Base-by-base conservation (phyloP, 2,797 vertebrate species). In the Xiphophorus birchmanni region DNA sequence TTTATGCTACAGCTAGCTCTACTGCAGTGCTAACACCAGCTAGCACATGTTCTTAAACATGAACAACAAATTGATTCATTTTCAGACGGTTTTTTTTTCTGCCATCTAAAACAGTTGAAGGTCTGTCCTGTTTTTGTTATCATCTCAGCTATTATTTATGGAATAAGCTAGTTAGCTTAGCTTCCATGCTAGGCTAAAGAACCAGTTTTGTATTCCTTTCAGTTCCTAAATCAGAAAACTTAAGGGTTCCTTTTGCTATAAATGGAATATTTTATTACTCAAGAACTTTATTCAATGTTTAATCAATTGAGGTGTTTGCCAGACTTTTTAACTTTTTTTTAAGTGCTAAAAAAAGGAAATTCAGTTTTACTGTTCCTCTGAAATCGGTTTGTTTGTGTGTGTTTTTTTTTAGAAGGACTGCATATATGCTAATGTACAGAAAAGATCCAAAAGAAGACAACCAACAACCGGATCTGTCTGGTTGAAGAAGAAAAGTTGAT, bases 341-440 rank as follows among this genome's bases (percentile, higher is more conserved):
- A 26, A n/a, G 54, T n/a, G 26, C 54, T 56, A 0, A 60, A 7
- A n/a, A 32, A 29, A 5, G 5, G 4, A 23, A 26, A 26, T 76
- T 12, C 44, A 37, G 60, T 74, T 76, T 60, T 63, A 3, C 2
- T 37, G 54, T 50, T 15, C 17, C 15, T 52, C 32, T 52, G 8
- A 50, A 73, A 73, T 32, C 7, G 11, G 29, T 48, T 50, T 37
- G 35, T 37, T 26, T 54, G 8, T 54, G 11, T 58, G 0, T n/a
- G 40, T 2, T 45, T 12, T 45, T 18, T 58, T 75, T 42, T 42
- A 76, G 74, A 10, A 0, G 0, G 7, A 95, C 94, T 0, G 95
- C 95, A 0, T 95, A 96, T 87, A 94, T 96, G 94, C 84, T 96
- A 40, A 91, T 96, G 90, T 96, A 95, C 89, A 93, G 94, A 91